Evolutionary conservation across 2,797 vertebrate genomes (phyloP).

Genomic region (Picus viridis): DNA sequence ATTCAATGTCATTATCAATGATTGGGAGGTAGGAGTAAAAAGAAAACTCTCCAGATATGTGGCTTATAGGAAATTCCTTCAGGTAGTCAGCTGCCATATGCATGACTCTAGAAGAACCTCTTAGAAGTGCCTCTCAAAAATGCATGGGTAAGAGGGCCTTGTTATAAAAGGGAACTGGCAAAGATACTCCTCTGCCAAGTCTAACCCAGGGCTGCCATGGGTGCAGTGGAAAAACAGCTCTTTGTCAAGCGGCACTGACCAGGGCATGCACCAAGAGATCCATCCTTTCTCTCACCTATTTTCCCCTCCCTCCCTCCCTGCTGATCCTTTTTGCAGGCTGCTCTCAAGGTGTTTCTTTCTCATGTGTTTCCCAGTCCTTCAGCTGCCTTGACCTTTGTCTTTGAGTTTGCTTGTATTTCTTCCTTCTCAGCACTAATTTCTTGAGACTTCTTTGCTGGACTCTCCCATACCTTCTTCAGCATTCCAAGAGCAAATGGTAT

Average conservation of each 20-base stretch:
- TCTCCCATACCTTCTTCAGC: neutral
- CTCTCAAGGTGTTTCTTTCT: neutral
- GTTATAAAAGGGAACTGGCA: neutral
- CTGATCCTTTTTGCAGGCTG: neutral
- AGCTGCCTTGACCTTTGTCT: neutral
- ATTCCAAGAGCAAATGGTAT: neutral
- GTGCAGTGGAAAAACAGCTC: neutral
- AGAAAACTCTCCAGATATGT: neutral
- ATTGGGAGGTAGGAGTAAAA: neutral
- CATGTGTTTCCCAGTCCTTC: neutral
- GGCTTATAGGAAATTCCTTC: neutral
- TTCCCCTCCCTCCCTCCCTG: neutral
- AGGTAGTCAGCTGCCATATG: neutral
- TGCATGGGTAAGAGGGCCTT: neutral
- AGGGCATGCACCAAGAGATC: neutral
- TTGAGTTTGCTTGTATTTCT: neutral
- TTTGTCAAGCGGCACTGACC: neutral
- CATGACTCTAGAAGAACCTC: neutral
- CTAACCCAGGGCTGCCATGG: neutral
- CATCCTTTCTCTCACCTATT: neutral
- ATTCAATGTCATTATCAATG: neutral
- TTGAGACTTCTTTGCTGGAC: slow-evolving; percentile 1
- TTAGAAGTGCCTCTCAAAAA: neutral
- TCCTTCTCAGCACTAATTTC: neutral
- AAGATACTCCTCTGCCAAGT: neutral